Conservation (phyloP, 2,888 invertebrate species). For the Aleiodes testaceus region DNA sequence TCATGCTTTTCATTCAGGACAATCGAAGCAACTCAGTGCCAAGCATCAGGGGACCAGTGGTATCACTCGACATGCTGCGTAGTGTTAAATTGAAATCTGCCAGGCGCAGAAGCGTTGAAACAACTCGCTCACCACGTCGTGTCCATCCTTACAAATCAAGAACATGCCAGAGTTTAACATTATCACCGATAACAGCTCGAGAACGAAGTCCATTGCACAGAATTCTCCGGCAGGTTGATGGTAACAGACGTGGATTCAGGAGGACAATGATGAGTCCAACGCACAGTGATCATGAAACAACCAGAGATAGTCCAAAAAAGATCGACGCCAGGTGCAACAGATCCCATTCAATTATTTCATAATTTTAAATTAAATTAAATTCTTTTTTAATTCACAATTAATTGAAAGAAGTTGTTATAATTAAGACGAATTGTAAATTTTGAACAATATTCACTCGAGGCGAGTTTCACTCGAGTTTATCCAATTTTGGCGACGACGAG, state of each 20-base stretch:
- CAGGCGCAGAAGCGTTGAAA: constrained; percentile 58
- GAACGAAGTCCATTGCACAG: constrained; percentile 56
- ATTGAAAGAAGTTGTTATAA: too few species aligned
- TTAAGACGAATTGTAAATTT: too few species aligned
- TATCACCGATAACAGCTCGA: constrained; percentile 59
- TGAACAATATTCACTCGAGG: too few species aligned
- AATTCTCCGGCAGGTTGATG: constrained; percentile 60
- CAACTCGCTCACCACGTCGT: constrained; percentile 59
- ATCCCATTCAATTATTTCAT: constrained; percentile 49
- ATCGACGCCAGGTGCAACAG: constrained; percentile 49
- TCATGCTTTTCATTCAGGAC: constrained; percentile 53
- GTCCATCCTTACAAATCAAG: constrained; percentile 55
- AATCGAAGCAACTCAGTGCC: constrained; percentile 55
- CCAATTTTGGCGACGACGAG: too few species aligned
- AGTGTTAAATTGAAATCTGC: constrained; percentile 68
- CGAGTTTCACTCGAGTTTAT: too few species aligned
- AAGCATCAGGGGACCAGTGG: constrained; percentile 60
- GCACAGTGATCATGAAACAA: constrained; percentile 49
- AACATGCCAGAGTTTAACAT: constrained; percentile 51
- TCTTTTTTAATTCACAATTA: too few species aligned
- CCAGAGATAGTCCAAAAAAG: constrained; percentile 51
- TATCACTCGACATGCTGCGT: constrained; percentile 68
- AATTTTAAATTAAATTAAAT: constrained; percentile 45
- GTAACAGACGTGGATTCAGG: constrained; percentile 54
- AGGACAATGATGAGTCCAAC: constrained; percentile 50